Conservation (phyloP, 2,888 invertebrate species). For the Flexamia atlantica region DNA sequence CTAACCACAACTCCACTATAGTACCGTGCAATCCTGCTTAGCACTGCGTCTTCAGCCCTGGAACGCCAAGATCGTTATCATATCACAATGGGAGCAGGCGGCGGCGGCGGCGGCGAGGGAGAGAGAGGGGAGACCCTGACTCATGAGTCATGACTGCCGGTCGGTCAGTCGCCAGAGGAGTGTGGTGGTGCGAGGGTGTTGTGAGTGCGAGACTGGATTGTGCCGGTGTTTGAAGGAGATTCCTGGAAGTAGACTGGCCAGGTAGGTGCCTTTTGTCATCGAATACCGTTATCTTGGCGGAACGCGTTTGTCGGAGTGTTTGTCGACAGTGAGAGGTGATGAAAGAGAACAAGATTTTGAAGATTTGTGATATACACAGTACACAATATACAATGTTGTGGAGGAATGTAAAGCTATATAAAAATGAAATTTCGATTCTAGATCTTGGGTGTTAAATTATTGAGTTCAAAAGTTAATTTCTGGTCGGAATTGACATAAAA, state of each 20-base stretch:
- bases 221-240: neutral
- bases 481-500: too few relatives aligned
- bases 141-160: neutral
- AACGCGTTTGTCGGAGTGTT: too few relatives aligned
- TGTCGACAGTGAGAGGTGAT: too few relatives aligned
- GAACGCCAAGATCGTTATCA: conserved; percentile 29
- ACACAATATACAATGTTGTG: too few relatives aligned
- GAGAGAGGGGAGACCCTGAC: neutral
- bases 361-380: too few relatives aligned
- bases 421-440: too few relatives aligned
- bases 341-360: too few relatives aligned
- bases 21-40: neutral
- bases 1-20: neutral
- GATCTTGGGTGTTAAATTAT: too few relatives aligned
- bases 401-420: too few relatives aligned
- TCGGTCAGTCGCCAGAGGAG: conserved; percentile 9
- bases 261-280: conserved; percentile 20
- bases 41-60: too few relatives aligned
- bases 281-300: neutral
- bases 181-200: neutral
- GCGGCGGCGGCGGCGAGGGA: neutral
- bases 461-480: too few relatives aligned
- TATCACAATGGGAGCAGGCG: conserved; percentile 33
- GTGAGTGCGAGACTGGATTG: neutral
- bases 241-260: neutral